These are phyloP conservation scores for Amphipoea oculea DNA, from an alignment of 2,888 invertebrate genomes.

Conservation along the genomic window DNA sequence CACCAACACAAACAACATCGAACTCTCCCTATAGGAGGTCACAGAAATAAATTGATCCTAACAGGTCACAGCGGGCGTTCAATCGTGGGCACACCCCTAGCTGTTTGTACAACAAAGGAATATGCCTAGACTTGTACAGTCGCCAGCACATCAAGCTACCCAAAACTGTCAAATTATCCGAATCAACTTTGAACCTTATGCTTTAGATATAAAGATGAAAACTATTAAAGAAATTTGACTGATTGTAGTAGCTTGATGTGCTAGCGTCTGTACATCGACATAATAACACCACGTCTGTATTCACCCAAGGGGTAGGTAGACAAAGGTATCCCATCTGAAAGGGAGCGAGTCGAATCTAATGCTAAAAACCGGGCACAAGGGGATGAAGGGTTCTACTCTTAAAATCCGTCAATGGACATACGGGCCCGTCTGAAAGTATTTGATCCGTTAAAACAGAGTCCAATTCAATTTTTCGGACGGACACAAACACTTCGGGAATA, in stretches of 20 bases:
- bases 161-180: too few species aligned
- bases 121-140: not conserved
- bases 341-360: not conserved
- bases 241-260: too few species aligned
- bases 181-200: too few species aligned
- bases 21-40: conserved; percentile 17
- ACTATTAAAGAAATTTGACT: too few species aligned
- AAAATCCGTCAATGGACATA: not conserved
- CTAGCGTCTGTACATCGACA: too few species aligned
- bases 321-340: not conserved
- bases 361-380: not conserved
- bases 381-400: not conserved
- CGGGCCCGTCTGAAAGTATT: not conserved
- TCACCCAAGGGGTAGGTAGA: not conserved
- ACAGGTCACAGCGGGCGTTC: conserved; percentile 44
- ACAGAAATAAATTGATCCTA: conserved; percentile 46
- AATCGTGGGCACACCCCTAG: conserved; percentile 53
- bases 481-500: not conserved
- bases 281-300: not conserved
- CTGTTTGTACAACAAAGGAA: conserved; percentile 25
- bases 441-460: not conserved
- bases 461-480: not conserved
- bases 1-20: not conserved
- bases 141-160: too few species aligned
- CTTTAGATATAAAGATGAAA: too few species aligned